These are phyloP conservation scores for Etheostoma cragini DNA, from an alignment of 2,113 vertebrate species.

Conservation along the genomic window DNA sequence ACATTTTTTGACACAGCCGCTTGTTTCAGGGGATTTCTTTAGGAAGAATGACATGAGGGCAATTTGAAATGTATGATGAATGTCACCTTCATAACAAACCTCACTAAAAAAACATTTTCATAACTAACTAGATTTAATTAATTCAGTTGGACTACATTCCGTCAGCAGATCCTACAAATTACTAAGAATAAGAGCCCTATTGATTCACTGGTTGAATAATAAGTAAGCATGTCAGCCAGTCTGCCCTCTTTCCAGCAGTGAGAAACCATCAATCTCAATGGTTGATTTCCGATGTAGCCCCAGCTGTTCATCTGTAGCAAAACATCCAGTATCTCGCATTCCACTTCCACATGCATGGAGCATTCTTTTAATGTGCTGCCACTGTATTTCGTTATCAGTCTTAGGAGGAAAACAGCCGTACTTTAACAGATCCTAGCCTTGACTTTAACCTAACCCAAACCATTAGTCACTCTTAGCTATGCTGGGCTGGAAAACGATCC, in stretches of 20 bases:
- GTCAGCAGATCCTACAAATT: conserved; percentile 11
- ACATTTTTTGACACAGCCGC: too few species aligned
- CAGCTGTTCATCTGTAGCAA: background rate
- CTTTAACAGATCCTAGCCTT: too few species aligned
- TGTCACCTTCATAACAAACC: too few species aligned
- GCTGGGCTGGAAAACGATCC: background rate
- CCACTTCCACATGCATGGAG: background rate
- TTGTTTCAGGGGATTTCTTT: background rate
- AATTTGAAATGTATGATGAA: too few species aligned
- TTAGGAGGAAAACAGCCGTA: background rate
- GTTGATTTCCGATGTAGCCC: conserved; percentile 25
- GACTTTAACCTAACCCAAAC: background rate
- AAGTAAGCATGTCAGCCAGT: conserved; percentile 9
- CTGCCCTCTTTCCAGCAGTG: background rate
- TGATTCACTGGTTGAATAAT: conserved; percentile 46
- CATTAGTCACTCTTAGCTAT: background rate
- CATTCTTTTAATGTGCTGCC: background rate
- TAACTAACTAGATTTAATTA: background rate
- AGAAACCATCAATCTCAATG: conserved; percentile 7
- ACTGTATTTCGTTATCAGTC: background rate
- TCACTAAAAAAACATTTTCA: background rate
- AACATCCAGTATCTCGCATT: background rate
- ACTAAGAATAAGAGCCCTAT: conserved; percentile 8
- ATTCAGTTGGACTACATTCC: background rate
- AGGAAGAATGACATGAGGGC: background rate